phyloP scores from a whole-genome alignment of 1,140 invertebrate genomes.

The Lasioglossum albipes region DNA sequence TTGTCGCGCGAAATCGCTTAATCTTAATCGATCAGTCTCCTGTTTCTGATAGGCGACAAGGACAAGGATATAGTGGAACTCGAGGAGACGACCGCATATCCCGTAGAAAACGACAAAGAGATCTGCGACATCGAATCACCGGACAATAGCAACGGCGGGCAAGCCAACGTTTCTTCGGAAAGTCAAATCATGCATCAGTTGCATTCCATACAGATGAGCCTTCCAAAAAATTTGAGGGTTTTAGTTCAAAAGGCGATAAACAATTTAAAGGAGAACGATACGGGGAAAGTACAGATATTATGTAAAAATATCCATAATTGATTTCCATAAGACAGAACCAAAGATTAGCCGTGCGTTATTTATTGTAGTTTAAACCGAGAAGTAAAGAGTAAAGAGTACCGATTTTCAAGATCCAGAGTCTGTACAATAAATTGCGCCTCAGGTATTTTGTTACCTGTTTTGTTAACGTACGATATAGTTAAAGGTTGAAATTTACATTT shows the following conservation, averaged over 20 bases:
- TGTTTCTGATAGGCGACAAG: conserved; percentile 59
- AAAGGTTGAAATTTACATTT: not conserved
- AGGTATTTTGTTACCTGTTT: not conserved
- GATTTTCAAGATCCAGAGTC: not conserved
- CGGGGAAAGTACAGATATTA: conserved; percentile 31
- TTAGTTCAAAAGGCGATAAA: conserved; percentile 75
- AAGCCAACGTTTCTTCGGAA: conserved; percentile 14
- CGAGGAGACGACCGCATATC: conserved; percentile 15
- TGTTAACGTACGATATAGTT: not conserved
- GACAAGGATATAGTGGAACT: conserved; percentile 58
- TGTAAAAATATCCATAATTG: no score
- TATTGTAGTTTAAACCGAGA: not conserved
- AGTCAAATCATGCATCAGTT: conserved; percentile 49
- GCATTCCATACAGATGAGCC: conserved; percentile 53
- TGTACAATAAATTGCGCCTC: not conserved
- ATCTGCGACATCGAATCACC: not conserved
- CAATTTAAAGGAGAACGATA: conserved; percentile 68
- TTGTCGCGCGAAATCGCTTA: not conserved
- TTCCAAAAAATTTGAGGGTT: conserved; percentile 72
- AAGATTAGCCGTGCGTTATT: not conserved
- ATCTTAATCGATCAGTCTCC: not conserved
- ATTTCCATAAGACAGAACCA: no score
- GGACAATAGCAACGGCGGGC: conserved; percentile 36
- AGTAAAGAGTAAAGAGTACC: no score
- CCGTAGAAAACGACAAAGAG: not conserved